phyloP scores from a whole-genome alignment of 2,113 vertebrate genomes.

The Lucifuga dentata region DNA sequence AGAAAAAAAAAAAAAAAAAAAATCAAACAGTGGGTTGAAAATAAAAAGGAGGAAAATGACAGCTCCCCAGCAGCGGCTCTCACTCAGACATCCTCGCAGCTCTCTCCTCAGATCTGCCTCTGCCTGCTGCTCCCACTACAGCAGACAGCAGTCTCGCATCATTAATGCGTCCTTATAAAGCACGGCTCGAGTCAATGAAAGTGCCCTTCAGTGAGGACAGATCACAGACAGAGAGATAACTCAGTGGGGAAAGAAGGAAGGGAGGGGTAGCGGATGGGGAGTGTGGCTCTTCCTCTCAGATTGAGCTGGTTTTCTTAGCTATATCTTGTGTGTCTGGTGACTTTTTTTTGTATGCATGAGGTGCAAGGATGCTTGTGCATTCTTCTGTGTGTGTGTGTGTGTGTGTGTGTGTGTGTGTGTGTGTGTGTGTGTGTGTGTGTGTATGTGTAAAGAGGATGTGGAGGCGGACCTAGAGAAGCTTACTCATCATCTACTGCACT shows the following conservation, averaged over 20 bases:
- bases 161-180: constrained; percentile 61
- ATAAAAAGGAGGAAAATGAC: constrained; percentile 39
- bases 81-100: constrained; percentile 57
- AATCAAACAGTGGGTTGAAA: constrained; percentile 33
- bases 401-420: constrained; percentile 42
- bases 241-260: constrained; percentile 12
- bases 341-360: constrained; percentile 42
- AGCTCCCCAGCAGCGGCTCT: constrained; percentile 43
- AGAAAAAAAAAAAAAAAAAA: constrained; percentile 29
- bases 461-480: constrained; percentile 80
- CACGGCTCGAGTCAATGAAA: constrained; percentile 46
- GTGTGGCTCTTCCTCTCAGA: constrained; percentile 49
- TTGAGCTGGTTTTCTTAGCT: constrained; percentile 23
- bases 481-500: constrained; percentile 69
- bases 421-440: constrained; percentile 20
- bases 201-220: constrained; percentile 56
- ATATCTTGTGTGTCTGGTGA: constrained; percentile 17
- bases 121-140: constrained; percentile 9
- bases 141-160: constrained; percentile 55
- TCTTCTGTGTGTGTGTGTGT: constrained; percentile 17
- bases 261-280: neutral
- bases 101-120: constrained; percentile 23
- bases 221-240: constrained; percentile 42
- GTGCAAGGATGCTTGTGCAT: constrained; percentile 33
- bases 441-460: constrained; percentile 80